phyloP scores from a whole-genome alignment of 2,797 vertebrate genomes.

The Gymnothorax javanicus region DNA sequence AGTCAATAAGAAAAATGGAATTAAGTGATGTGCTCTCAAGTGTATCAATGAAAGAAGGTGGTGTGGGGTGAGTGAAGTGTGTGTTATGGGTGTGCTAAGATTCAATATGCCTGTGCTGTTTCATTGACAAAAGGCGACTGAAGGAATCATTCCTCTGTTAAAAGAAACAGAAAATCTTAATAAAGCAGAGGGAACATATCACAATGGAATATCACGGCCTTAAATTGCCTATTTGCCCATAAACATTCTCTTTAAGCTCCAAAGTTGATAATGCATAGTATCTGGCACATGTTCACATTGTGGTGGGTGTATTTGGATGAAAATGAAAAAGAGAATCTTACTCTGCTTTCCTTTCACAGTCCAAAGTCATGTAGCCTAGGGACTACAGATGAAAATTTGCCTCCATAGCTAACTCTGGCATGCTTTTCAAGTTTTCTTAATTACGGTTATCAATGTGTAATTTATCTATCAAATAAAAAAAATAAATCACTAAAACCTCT shows the following conservation, averaged over 20 bases:
- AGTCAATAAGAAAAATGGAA: not conserved
- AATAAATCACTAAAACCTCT: conserved; percentile 24
- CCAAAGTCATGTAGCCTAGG: too few relatives aligned
- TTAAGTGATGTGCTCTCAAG: not conserved
- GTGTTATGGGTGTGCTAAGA: not conserved
- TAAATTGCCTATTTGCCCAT: not conserved
- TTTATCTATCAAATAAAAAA: too few relatives aligned
- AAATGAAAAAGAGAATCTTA: too few relatives aligned
- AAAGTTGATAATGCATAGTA: not conserved
- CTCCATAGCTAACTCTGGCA: too few relatives aligned
- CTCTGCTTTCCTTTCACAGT: too few relatives aligned
- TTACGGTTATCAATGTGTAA: too few relatives aligned
- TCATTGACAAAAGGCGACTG: not conserved
- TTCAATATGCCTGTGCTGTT: not conserved
- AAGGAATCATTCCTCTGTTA: not conserved
- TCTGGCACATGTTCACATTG: not conserved
- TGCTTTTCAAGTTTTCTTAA: too few relatives aligned
- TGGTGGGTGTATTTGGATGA: not conserved
- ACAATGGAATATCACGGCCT: not conserved
- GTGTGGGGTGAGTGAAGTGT: not conserved
- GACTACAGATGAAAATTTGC: too few relatives aligned
- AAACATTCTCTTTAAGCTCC: not conserved
- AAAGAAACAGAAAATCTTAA: not conserved
- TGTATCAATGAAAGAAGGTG: not conserved
- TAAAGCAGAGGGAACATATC: not conserved